phyloP scores from a whole-genome alignment of 2,113 vertebrate species.

The Mobula hypostoma region DNA sequence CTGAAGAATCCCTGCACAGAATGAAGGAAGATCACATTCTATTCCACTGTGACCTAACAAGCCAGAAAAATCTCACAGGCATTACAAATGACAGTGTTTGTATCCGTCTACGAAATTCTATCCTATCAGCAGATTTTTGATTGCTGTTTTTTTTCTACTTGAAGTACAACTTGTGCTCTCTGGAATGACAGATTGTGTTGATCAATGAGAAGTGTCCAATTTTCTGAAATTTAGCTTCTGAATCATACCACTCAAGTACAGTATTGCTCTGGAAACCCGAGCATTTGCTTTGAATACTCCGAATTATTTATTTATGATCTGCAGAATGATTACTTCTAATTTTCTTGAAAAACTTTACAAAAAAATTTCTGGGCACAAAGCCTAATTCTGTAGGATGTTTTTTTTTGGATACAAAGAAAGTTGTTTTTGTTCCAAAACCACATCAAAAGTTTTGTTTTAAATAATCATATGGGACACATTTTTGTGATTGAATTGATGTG shows the following conservation, averaged over 20 bases:
- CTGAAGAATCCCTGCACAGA: neutral
- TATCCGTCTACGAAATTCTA: neutral
- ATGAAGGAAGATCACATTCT: neutral
- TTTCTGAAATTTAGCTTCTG: neutral
- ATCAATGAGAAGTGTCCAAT: neutral
- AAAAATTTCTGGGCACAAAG: no score
- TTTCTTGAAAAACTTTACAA: no score
- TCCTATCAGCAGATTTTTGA: conserved; percentile 24
- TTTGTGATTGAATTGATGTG: no score
- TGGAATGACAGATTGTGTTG: neutral
- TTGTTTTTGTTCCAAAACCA: no score
- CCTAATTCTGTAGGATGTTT: no score
- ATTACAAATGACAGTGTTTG: conserved; percentile 5
- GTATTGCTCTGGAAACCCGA: neutral
- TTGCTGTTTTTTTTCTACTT: neutral
- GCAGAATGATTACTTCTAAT: no score
- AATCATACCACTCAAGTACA: neutral
- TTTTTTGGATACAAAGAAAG: no score
- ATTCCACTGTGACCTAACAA: neutral
- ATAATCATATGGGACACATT: no score
- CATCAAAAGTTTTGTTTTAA: no score
- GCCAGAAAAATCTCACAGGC: neutral
- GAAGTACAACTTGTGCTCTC: neutral
- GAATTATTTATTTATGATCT: neutral
- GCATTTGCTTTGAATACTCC: neutral